Evolutionary conservation across 2,113 vertebrate species (phyloP).

Genomic region (Ptilonorhynchus violaceus): DNA sequence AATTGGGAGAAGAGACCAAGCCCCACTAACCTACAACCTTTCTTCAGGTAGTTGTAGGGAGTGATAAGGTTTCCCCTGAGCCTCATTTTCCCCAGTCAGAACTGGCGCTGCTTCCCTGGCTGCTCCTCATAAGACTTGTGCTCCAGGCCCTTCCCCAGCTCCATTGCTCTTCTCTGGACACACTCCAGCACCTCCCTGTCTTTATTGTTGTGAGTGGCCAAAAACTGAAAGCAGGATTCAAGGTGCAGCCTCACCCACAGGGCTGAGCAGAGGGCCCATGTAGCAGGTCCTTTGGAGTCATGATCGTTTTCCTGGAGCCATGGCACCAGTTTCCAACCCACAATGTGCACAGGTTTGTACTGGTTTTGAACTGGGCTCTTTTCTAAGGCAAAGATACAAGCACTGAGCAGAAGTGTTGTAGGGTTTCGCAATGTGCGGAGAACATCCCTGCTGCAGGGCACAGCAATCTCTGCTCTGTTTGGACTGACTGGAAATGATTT

Average conservation of each 20-base stretch:
- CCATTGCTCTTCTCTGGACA: not conserved
- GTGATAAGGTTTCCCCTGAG: rapidly evolving
- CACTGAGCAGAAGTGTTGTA: not conserved
- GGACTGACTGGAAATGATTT: not conserved
- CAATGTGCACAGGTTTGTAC: not conserved
- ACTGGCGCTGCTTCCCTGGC: not conserved
- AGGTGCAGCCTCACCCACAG: not conserved
- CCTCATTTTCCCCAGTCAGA: not conserved
- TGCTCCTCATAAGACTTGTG: not conserved
- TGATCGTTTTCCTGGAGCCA: rapidly evolving
- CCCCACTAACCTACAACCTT: rapidly evolving
- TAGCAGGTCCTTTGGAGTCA: not conserved
- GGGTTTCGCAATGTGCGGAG: not conserved
- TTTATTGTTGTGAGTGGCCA: not conserved
- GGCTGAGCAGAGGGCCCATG: rapidly evolving
- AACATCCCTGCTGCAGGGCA: not conserved
- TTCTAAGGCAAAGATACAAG: not conserved
- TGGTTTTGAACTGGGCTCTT: not conserved
- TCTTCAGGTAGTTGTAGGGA: not conserved
- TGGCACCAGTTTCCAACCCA: not conserved
- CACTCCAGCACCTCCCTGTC: not conserved
- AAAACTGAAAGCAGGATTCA: not conserved
- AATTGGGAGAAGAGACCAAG: not conserved
- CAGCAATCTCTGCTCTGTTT: not conserved
- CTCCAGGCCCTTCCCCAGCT: not conserved